These are phyloP conservation scores for Gasterosteus nipponicus DNA, from an alignment of 2,113 vertebrate species.

Conservation along the genomic window DNA sequence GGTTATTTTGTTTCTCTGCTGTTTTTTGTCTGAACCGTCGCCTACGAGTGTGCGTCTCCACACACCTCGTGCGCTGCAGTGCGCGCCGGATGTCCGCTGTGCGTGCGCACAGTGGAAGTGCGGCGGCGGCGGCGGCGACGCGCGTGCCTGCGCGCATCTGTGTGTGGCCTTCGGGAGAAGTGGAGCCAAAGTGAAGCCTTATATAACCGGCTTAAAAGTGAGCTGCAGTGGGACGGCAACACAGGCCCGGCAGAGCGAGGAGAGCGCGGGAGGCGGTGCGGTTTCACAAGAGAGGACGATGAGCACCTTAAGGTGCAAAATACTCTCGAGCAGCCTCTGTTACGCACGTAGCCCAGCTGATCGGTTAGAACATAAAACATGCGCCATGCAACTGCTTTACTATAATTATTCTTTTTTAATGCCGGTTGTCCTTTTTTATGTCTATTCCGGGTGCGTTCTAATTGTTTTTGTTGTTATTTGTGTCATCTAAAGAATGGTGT, in stretches of 20 bases:
- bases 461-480: slow-evolving; percentile 28
- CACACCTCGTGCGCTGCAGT: no score
- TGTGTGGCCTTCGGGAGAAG: slow-evolving; percentile 32
- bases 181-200: slow-evolving; percentile 40
- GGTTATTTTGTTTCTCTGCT: background rate
- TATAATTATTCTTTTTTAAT: background rate
- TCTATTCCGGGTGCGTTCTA: slow-evolving; percentile 6
- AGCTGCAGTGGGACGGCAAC: slow-evolving; percentile 24
- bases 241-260: slow-evolving; percentile 21
- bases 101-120: background rate
- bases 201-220: slow-evolving; percentile 57
- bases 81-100: background rate
- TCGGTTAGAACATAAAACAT: background rate
- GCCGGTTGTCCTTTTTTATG: background rate
- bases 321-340: slow-evolving; percentile 5
- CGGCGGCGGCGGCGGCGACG: background rate
- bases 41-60: slow-evolving; percentile 1
- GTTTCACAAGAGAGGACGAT: slow-evolving; percentile 17
- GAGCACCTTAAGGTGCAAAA: slow-evolving; percentile 17
- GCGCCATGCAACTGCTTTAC: background rate
- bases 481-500: slow-evolving; percentile 15
- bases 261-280: background rate
- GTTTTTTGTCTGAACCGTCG: background rate
- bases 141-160: background rate
- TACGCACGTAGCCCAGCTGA: background rate